These are phyloP conservation scores for Maniola jurtina DNA, from an alignment of 1,140 invertebrate genomes.

Conservation along the genomic window DNA sequence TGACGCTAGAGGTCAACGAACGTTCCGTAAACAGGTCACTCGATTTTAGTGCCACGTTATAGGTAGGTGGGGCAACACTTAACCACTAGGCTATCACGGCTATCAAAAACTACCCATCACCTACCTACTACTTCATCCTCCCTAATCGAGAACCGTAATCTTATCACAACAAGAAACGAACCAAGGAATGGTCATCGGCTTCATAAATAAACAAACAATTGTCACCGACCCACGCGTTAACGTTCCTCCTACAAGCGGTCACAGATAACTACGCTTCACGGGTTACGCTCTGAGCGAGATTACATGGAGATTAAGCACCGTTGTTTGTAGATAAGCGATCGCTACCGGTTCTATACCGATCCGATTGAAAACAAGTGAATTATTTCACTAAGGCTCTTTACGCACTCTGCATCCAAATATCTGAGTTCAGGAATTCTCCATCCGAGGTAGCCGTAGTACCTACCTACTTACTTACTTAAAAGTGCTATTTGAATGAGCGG, in stretches of 20 bases:
- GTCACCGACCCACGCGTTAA: constrained; percentile 6
- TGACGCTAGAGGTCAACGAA: too few relatives aligned
- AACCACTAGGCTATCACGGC: too few relatives aligned
- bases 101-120: too few relatives aligned
- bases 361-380: background rate
- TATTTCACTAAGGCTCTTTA: background rate
- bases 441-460: too few relatives aligned
- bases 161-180: background rate
- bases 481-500: too few relatives aligned
- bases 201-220: constrained; percentile 20
- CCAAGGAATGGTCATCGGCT: constrained; percentile 11
- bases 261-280: constrained; percentile 20
- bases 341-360: constrained; percentile 12
- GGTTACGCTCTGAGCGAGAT: constrained; percentile 18
- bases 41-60: too few relatives aligned
- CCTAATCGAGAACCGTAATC: background rate
- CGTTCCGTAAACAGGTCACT: too few relatives aligned
- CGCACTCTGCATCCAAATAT: too few relatives aligned
- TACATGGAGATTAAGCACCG: constrained; percentile 17
- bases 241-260: constrained; percentile 4
- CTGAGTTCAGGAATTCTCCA: too few relatives aligned
- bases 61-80: too few relatives aligned
- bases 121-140: background rate
- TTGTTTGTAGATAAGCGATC: constrained; percentile 14
- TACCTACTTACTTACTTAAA: too few relatives aligned